These are phyloP conservation scores for Triplophysa siluroides DNA, from an alignment of 2,113 vertebrate species.

Conservation along the genomic window DNA sequence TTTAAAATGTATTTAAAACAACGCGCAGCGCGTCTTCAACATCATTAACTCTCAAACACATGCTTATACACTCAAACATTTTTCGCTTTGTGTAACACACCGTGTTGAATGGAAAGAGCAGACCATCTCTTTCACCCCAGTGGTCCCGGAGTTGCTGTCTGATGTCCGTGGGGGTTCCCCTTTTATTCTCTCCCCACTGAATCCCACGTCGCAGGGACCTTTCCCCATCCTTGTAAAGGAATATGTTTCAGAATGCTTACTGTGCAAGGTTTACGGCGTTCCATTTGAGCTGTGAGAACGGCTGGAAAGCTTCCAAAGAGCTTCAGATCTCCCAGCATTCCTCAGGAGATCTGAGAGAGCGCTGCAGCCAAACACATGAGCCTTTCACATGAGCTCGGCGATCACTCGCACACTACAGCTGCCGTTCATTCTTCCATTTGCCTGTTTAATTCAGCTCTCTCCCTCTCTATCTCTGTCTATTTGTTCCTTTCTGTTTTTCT, in stretches of 20 bases:
- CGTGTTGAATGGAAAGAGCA: neutral
- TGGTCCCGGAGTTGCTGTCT: constrained; percentile 11
- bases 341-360: constrained; percentile 26
- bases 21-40: neutral
- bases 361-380: constrained; percentile 27
- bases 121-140: constrained; percentile 15
- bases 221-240: constrained; percentile 32
- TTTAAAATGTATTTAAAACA: too few species aligned
- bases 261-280: constrained; percentile 34
- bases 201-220: neutral
- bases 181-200: constrained; percentile 6
- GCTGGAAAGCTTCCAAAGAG: constrained; percentile 28
- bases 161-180: constrained; percentile 3
- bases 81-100: neutral
- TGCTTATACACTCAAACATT: neutral
- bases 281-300: constrained; percentile 29
- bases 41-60: neutral
- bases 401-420: constrained; percentile 28
- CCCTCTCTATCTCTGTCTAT: neutral
- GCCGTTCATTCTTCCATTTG: constrained; percentile 21
- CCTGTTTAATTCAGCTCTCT: neutral
- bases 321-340: constrained; percentile 35
- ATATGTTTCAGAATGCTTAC: constrained; percentile 36
- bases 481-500: neutral
- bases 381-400: constrained; percentile 27